Base-by-base conservation (phyloP, 2,888 invertebrate species). In the Nezara viridula region DNA sequence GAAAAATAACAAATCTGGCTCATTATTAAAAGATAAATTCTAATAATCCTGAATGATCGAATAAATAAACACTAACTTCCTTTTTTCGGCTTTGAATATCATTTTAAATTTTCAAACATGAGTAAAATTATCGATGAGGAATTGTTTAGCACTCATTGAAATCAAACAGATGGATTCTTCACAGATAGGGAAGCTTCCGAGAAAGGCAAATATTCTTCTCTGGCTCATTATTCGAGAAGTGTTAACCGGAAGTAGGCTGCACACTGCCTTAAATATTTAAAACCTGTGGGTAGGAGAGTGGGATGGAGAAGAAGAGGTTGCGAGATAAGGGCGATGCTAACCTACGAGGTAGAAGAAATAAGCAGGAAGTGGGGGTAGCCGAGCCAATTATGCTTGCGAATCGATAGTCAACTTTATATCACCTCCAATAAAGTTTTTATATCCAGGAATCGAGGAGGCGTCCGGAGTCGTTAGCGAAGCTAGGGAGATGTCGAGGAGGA, bases 211-310 rank as follows among this genome's bases (percentile, higher is more conserved):
- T n/a, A 44, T 81, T 73, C 21, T 12, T 5, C n/a, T 40, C 47
- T 12, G 5, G 44, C n/a, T 81, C 81, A 81, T 81, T 47, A 81
- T 81, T 47, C 7, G 81, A 44, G 44, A 81, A n/a, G 81, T 44
- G 81, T 44, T 77, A 37, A 37, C 1, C 21, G 40, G 21, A 40
- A 37, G 40, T 77, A 47, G 44, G 10, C 81, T n/a, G 81, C 44
- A 44, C 81, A n/a, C n/a, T n/a, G n/a, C 14, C 44, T 47, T 44
- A n/a, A 81, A 81, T 81, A 81, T 81, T 81, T 81, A 81, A 81
- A 81, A 81, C n/a, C 44, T 44, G 44, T 24, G n/a, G 12, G 81
- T 4, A 16, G 27, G 19, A 12, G 73, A 19, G 37, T 4, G 14
- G 3, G n/a, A 10, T 3, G 40, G 37, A n/a, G 2, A 44, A 14